Evolutionary conservation across 64 coral and sea anemone genomes (phyloP), one percentile per base, ranked within the genome.

Genomic region (Montipora sp.): DNA sequence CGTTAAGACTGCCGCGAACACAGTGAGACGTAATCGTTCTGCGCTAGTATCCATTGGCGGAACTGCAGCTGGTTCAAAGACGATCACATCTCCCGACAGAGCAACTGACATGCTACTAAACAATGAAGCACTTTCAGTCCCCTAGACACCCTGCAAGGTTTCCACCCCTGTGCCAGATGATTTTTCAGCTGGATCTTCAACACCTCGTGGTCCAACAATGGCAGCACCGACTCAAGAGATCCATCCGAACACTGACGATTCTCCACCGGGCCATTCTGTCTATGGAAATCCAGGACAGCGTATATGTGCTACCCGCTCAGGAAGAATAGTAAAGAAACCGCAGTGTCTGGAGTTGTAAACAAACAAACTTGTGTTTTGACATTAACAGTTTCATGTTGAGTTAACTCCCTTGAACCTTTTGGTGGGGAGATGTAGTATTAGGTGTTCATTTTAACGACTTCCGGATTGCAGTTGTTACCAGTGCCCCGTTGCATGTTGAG

Each of bases 21-120:
- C 74, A 10, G 20, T 92, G 20, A 5, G 67, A 10, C n/a, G 90
- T 4, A 91, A 91, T 21, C 19, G 79, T 15, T 83, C 79, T 72
- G 79, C 90, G 12, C 9, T 83, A 19, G 48, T 58, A 7, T 18
- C 89, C 36, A 36, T 36, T 36, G 36, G 36, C 36, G 36, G 36
- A 2, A 0, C 36, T 36, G 36, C 36, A 75, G 63, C 89, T 11
- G 19, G 23, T 5, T 61, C 44, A 2, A 7, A 83, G 63, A 57
- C 77, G 4, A 51, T 7, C 48, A n/a, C 44, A 13, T 9, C 77
- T 47, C 19, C 47, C 10, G 2, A 53, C 47, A 48, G 48, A 16
- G 3, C 3, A 51, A 53, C 77, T 80, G 36, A 36, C 36, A 21
- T 20, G 47, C 3, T 9, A 9, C 15, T 47, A 18, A 47, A 5